A percentile compares a stretch with the other conserved stretches of the same genome.
phyloP scores from a whole-genome alignment of 2,888 invertebrate genomes.

The Drosophila koepferae region DNA sequence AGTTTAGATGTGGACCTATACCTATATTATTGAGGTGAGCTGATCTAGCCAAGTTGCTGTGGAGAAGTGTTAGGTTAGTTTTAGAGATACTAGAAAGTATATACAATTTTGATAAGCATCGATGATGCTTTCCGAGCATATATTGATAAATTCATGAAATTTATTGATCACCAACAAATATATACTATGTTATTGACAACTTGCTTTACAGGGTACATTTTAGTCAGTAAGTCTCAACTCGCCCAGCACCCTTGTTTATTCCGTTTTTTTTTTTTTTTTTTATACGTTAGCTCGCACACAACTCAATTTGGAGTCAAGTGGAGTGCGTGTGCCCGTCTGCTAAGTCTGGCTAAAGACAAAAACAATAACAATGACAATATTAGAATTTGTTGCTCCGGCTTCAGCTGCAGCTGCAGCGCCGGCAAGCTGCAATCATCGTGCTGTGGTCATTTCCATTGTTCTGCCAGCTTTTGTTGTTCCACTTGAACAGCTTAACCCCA shows the following conservation, averaged over 20 bases:
- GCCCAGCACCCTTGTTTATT: slow-evolving; percentile 23
- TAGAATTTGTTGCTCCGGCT: slow-evolving; percentile 71
- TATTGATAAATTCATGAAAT: background rate
- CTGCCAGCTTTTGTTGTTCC: slow-evolving; percentile 27
- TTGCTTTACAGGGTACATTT: background rate
- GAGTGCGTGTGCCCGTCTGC: slow-evolving; percentile 38
- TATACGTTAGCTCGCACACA: slow-evolving; percentile 43
- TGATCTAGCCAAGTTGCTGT: background rate
- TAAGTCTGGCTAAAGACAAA: slow-evolving; percentile 40
- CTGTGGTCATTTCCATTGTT: slow-evolving; percentile 74
- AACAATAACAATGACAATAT: slow-evolving; percentile 76
- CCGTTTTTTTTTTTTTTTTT: slow-evolving; percentile 34
- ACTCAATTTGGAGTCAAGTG: slow-evolving; percentile 69
- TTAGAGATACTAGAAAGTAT: too few relatives aligned
- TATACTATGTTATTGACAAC: too few relatives aligned
- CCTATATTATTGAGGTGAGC: background rate
- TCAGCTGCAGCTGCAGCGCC: background rate
- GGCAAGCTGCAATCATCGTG: slow-evolving; percentile 22
- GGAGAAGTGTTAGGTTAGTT: too few relatives aligned
- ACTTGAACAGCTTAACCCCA: slow-evolving; percentile 65
- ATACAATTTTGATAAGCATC: too few relatives aligned
- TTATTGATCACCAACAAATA: too few relatives aligned
- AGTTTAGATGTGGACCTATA: background rate
- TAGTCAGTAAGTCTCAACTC: background rate
- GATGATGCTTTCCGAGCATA: background rate